These are phyloP conservation scores for Drosophila albomicans DNA, from an alignment of 1,140 invertebrate genomes.

Conservation along the genomic window DNA sequence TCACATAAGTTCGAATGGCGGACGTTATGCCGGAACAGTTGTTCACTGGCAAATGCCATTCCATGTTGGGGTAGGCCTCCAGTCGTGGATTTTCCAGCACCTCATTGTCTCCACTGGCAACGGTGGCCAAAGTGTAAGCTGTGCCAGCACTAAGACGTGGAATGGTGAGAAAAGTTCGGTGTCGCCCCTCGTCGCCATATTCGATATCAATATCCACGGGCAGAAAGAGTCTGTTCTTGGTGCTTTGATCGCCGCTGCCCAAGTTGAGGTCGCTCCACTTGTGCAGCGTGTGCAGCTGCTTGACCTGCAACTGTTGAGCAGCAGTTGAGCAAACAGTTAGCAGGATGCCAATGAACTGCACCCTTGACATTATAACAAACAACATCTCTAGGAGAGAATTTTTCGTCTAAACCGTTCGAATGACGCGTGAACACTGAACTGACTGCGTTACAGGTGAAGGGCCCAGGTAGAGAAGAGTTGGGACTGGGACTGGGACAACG, in stretches of 20 bases:
- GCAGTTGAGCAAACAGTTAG: conserved; percentile 22
- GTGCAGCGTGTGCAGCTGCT: conserved; percentile 72
- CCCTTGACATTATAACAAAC: conserved; percentile 19
- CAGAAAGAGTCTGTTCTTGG: conserved; percentile 89
- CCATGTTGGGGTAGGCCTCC: conserved; percentile 86
- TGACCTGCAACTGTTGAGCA: conserved; percentile 49
- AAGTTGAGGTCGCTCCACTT: conserved; percentile 87
- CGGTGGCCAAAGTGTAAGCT: conserved; percentile 88
- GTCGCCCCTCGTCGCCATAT: conserved; percentile 85
- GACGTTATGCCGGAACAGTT: conserved; percentile 86
- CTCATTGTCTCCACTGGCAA: conserved; percentile 85
- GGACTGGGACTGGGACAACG: too few species aligned
- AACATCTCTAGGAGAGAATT: conserved; percentile 30
- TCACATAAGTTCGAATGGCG: conserved; percentile 85
- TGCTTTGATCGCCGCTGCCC: conserved; percentile 85
- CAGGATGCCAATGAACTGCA: conserved; percentile 29
- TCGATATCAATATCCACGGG: conserved; percentile 91
- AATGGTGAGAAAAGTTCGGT: conserved; percentile 88
- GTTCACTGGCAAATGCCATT: conserved; percentile 85
- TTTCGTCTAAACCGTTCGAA: conserved; percentile 56
- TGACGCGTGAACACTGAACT: conserved; percentile 60
- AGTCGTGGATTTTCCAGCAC: conserved; percentile 76
- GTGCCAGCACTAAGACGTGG: conserved; percentile 90
- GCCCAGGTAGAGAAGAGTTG: conserved; percentile 32
- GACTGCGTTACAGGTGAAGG: conserved; percentile 43